These are phyloP conservation scores for Drosophila sechellia DNA, from an alignment of 1,140 invertebrate species.

Conservation along the genomic window DNA sequence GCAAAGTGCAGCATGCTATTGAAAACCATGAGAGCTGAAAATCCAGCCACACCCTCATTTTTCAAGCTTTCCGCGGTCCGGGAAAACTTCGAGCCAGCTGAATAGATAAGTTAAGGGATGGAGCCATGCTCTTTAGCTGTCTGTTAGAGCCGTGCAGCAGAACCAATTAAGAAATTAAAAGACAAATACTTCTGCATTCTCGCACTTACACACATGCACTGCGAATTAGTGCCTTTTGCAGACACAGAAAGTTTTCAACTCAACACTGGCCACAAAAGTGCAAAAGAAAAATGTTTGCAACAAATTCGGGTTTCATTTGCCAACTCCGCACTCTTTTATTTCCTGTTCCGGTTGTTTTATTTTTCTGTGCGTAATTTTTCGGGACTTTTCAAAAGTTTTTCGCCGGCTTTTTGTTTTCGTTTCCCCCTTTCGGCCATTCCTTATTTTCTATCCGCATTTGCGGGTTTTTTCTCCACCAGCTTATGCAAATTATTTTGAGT, in stretches of 20 bases:
- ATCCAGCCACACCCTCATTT: slow-evolving; percentile 28
- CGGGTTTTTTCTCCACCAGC: slow-evolving; percentile 34
- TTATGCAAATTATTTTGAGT: slow-evolving; percentile 73
- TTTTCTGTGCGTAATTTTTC: slow-evolving; percentile 38
- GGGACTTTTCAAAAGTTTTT: slow-evolving; percentile 41
- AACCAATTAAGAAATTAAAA: slow-evolving; percentile 82
- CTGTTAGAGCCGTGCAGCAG: slow-evolving; percentile 36
- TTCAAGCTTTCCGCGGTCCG: slow-evolving; percentile 4
- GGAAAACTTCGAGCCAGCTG: not conserved
- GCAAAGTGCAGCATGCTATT: slow-evolving; percentile 50
- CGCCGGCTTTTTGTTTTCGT: slow-evolving; percentile 8
- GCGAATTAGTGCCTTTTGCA: slow-evolving; percentile 61
- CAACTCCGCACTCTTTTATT: slow-evolving; percentile 27
- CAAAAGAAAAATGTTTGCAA: slow-evolving; percentile 67
- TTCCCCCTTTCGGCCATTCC: slow-evolving; percentile 5
- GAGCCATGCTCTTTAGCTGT: slow-evolving; percentile 10
- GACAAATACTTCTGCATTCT: slow-evolving; percentile 69
- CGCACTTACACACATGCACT: slow-evolving; percentile 31
- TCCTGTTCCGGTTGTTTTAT: slow-evolving; percentile 29
- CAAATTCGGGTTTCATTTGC: slow-evolving; percentile 65
- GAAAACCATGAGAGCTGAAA: slow-evolving; percentile 53
- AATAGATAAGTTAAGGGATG: not conserved
- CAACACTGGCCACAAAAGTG: slow-evolving; percentile 76
- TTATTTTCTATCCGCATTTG: slow-evolving; percentile 53
- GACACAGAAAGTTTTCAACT: slow-evolving; percentile 59